Evolutionary conservation across 2,888 invertebrate species (phyloP), one percentile per base, ranked within the genome.

Genomic region (Epinotia bilunana): DNA sequence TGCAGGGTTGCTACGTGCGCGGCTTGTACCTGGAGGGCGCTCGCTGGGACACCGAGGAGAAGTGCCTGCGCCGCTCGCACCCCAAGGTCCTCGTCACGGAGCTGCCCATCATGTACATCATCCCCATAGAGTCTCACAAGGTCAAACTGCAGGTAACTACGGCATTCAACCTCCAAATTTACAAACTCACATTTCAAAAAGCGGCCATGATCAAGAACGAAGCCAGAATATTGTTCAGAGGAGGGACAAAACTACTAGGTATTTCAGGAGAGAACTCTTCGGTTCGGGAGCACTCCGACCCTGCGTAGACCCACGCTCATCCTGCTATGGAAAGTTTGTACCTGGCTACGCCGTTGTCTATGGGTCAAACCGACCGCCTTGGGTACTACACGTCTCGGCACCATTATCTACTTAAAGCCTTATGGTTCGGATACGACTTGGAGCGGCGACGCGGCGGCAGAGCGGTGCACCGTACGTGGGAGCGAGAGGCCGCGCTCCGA

Each of bases 21-120:
- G 98, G 98, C 0, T 89, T 99, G 61, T 98, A 96, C 89, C 89
- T 99, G 82, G 98, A 99, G 91, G 98, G 98, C 0, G 97, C 97
- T 0, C 95, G 97, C 62, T 99, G 98, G 98, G 97, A 98, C 87
- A 78, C 95, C 23, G 93, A 96, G 74, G 95, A 95, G 6, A 94
- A 95, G 73, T 96, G 97, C 84, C 92, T 99, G 79, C 95, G 94
- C 76, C 95, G 95, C 80, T 98, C 98, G 43, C 94, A 95, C 80
- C 98, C 98, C 7, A 98, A 98, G 92, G 95, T 98, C 76, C 93
- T 98, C 71, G 96, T 98, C 77, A 98, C 98, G 80, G 96, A 97
- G 84, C 92, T 99, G 77, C 98, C 98, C 49, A 96, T 99, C 72
- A 94, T 99, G 85, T 96, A 96, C 82, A 96, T 99, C 73, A 96